These are phyloP conservation scores for Prostheceraeus crozeri DNA, from an alignment of 2,888 invertebrate species.

Conservation along the genomic window DNA sequence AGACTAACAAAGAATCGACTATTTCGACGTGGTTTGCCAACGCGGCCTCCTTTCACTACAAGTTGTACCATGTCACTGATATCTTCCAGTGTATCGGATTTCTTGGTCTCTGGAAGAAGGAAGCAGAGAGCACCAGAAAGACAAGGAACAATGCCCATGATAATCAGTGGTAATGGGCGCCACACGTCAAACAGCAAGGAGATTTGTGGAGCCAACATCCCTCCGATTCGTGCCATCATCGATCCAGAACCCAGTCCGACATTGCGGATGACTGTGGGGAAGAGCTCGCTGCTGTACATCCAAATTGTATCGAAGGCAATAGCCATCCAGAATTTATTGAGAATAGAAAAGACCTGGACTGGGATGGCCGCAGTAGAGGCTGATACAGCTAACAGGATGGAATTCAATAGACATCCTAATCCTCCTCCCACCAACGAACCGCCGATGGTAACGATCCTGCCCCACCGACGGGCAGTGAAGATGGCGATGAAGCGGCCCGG, in stretches of 20 bases:
- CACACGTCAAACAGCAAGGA: constrained; percentile 4
- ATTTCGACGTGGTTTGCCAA: no score
- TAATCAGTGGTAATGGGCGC: constrained; percentile 18
- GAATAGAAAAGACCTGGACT: background rate
- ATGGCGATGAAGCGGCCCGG: constrained; percentile 12
- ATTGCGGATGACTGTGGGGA: constrained; percentile 28
- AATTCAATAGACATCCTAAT: constrained; percentile 13
- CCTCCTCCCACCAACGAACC: background rate
- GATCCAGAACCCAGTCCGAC: constrained; percentile 28
- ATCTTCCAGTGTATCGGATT: no score
- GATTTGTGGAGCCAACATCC: constrained; percentile 15
- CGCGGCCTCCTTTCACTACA: no score
- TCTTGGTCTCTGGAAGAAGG: constrained; percentile 21
- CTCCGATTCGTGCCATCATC: constrained; percentile 19
- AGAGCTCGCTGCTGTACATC: constrained; percentile 28
- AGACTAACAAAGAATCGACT: no score
- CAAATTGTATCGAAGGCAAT: constrained; percentile 29
- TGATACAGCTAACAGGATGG: background rate
- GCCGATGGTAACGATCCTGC: constrained; percentile 18
- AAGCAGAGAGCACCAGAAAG: background rate
- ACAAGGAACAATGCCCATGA: constrained; percentile 4
- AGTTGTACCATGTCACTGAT: no score
- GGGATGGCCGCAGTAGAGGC: constrained; percentile 18
- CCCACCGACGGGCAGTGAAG: background rate
- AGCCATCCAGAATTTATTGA: constrained; percentile 24